Conservation (phyloP, 30 jellyfish, hydroid and myxozoan genomes). For the Aurelia coerulea region DNA sequence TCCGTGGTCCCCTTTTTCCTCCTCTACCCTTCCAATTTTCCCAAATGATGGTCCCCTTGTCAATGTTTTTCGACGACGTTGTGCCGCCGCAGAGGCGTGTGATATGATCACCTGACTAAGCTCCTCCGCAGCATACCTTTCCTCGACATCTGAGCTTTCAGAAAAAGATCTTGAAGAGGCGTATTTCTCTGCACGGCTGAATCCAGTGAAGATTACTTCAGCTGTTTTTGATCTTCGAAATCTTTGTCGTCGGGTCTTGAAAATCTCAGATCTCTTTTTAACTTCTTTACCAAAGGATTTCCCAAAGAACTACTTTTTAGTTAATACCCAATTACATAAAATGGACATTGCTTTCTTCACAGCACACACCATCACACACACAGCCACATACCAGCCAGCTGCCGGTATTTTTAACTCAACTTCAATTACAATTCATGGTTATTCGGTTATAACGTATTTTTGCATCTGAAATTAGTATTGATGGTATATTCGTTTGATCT, state of each 20-base stretch:
- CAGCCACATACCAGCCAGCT: too few species aligned
- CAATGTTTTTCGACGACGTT: conserved; percentile 25
- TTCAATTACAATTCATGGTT: too few species aligned
- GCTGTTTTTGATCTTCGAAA: conserved; percentile 41
- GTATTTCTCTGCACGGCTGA: neutral
- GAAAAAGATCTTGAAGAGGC: conserved; percentile 25
- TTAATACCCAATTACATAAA: too few species aligned
- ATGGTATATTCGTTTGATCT: too few species aligned
- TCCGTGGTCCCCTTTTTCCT: neutral
- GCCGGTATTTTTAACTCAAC: too few species aligned
- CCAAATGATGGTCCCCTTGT: neutral
- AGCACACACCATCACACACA: too few species aligned
- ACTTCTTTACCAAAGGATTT: neutral
- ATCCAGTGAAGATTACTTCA: neutral
- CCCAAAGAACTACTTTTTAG: too few species aligned
- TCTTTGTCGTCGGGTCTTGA: conserved; percentile 27
- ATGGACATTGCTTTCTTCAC: too few species aligned
- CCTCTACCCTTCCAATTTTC: neutral
- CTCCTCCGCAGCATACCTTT: conserved; percentile 16
- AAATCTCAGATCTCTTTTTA: neutral
- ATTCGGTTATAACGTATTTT: too few species aligned
- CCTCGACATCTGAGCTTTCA: conserved; percentile 52
- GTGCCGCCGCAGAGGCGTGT: conserved; percentile 33
- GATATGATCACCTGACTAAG: conserved; percentile 21
- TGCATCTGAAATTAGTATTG: too few species aligned